Base-by-base conservation (phyloP, 2,113 vertebrate species). In the Eptesicus fuscus region DNA sequence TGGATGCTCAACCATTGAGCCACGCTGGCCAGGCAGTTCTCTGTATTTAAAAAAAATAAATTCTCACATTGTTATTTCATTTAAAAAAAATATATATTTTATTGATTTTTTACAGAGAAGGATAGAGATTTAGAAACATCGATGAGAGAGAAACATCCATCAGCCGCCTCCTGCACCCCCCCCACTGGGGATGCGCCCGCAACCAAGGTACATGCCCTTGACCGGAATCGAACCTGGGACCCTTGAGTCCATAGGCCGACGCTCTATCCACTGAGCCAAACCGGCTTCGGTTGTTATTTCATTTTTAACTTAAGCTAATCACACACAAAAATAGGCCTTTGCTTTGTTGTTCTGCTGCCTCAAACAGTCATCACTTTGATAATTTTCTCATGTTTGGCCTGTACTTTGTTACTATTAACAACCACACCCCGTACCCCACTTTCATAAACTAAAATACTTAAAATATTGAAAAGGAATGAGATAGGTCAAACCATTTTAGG, bases 231-330 rank as follows among this genome's bases (percentile, higher is more conserved):
- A n/a, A n/a, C n/a, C n/a, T n/a, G n/a, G n/a, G n/a, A n/a, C n/a
- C n/a, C n/a, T n/a, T n/a, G n/a, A n/a, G n/a, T n/a, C n/a, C n/a
- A n/a, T n/a, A n/a, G n/a, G n/a, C n/a, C n/a, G n/a, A n/a, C n/a
- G n/a, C n/a, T n/a, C n/a, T n/a, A n/a, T n/a, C n/a, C n/a, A n/a
- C n/a, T n/a, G n/a, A n/a, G n/a, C n/a, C n/a, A n/a, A n/a, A n/a
- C n/a, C n/a, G n/a, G n/a, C n/a, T n/a, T n/a, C n/a, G n/a, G n/a
- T 88, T 83, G 65, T 61, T 85, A 30, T 61, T 93, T 92, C 32
- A 76, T 61, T 94, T 95, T 80, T 56, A 82, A 70, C 49, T 88
- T 59, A 32, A 88, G 44, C 63, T 80, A 67, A 88, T 93, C 12
- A 22, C 44, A 67, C 28, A 42, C 63, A 87, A 56, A 71, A 42